Evolutionary conservation across 2,888 invertebrate genomes (phyloP), one percentile per base, ranked within the genome.

Genomic region (Stenoptilia bipunctidactyla): DNA sequence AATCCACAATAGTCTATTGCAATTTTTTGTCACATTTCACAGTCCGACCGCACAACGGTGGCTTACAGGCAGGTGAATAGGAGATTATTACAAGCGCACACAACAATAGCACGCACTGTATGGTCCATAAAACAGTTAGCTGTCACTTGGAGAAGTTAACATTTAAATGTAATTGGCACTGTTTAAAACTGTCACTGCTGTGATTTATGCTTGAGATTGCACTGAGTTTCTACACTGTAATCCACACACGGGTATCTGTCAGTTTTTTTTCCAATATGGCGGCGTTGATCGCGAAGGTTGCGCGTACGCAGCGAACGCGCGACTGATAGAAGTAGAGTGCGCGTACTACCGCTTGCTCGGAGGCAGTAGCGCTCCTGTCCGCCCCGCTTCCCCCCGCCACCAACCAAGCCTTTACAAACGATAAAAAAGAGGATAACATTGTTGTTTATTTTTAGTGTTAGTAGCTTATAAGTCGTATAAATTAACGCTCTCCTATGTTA

Each of bases 1-100:
- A 53, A 52, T 72, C 70, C 70, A 70, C 61, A 59, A 63, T 54
- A 51, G 60, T 58, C 65, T 73, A 74, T 77, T 77, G 77, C 80
- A 70, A 75, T 77, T 82, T 80, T 80, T 82, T 82, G 74, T 79
- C 79, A 77, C 79, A 80, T 80, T 82, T 75, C 77, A 82, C 74
- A 72, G 77, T 70, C 61, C 55, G 62, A 71, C 73, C 71, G 61
- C 75, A 69, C 61, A 61, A 60, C 30, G 64, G 70, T 71, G 66
- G 66, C 61, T 52, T 59, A 51, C 56, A 61, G 54, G 70, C 75
- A 76, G 76, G 76, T 77, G 77, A 74, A 76, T 72, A 72, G 70
- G 51, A 67, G 73, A 79, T 80, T 73, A 74, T 67, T 71, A 59
- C 69, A 65, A 59, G 66, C 66, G 68, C 61, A 69, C 74, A 75